Evolutionary conservation across 1,140 invertebrate species (phyloP), one percentile per base, ranked within the genome.

Genomic region (Nebria ingens): DNA sequence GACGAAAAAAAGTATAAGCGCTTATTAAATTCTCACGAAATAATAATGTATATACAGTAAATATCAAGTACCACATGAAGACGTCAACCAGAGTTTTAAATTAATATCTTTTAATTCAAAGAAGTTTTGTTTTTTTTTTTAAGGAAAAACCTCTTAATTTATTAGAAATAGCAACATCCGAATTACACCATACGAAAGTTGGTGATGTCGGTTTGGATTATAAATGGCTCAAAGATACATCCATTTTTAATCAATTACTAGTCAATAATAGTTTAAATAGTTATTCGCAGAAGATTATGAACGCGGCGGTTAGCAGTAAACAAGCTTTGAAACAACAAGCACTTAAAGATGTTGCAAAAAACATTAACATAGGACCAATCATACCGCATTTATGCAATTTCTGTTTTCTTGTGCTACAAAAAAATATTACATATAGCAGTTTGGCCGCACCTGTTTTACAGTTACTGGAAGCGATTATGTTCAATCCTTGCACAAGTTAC

Each of bases 341-440:
- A 4, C 17, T 45, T 4, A 45, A 45, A 45, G 40, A 45, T 45
- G 40, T 45, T 45, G 4, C 40, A 45, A 45, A 45, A 45, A 45
- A 45, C 17, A 17, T 45, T 17, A 45, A 45, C 40, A 45, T 45
- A 12, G 40, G 40, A 12, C 40, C 40, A 45, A 45, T 45, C 4
- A 45, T 45, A 45, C 40, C 40, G 4, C 40, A 45, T 45, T 45
- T 45, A 17, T 45, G 40, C 17, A 45, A 45, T 45, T 45, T 45
- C 17, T 45, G 40, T 45, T 45, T 45, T 45, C 15, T 45, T 4
- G 17, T 45, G 9, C 17, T 45, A 4, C 40, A 45, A 45, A 45
- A 45, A 17, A 45, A 45, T 45, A 45, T 45, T 12, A 45, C 40
- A 9, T 45, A 45, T 17, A 45, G 40, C 40, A 45, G 17, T 9